Base-by-base conservation (phyloP, 1,140 invertebrate species). In the Euura saliciscinereae region DNA sequence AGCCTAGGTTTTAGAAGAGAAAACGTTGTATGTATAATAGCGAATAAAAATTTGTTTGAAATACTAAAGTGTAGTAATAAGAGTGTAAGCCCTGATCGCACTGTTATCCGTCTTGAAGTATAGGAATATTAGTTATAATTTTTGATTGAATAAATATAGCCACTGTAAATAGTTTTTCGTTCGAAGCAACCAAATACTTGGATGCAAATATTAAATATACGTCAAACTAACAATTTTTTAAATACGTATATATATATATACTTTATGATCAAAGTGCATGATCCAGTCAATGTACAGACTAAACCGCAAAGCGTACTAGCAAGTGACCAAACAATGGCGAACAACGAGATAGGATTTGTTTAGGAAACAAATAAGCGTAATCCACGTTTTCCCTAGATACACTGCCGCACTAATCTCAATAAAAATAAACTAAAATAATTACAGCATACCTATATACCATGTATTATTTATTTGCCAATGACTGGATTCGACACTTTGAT, bases 81-180 rank as follows among this genome's bases (percentile, higher is more conserved):
- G 28, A 28, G 28, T 28, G 28, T 28, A 28, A 28, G 51, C 51
- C 10, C 51, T 11, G 3, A 59, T 59, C 13, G 51, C 51, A 59
- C 10, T 59, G 51, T 59, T 59, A 59, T 59, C 51, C 51, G 13
- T n/a, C 10, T 59, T 59, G 28, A 59, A 59, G 51, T 59, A 59
- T 59, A n/a, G 51, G 13, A n/a, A 59, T 8, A 59, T n/a, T 59
- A 59, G 51, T 11, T 59, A 11, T 59, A 59, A 59, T 3, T 59
- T 8, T 59, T 59, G 51, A 11, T 59, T 59, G 13, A n/a, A 59
- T 59, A 59, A 59, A 59, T 59, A 59, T 59, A 59, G 51, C 51
- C 51, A 59, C 51, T 59, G 51, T 59, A 59, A 59, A 59, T 59
- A 59, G 51, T 59, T 59, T n/a, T 59, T 59, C 51, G 8, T 59